Evolutionary conservation across 2,113 vertebrate genomes (phyloP), one percentile per base, ranked within the genome.

Genomic region (Megaleporinus macrocephalus): DNA sequence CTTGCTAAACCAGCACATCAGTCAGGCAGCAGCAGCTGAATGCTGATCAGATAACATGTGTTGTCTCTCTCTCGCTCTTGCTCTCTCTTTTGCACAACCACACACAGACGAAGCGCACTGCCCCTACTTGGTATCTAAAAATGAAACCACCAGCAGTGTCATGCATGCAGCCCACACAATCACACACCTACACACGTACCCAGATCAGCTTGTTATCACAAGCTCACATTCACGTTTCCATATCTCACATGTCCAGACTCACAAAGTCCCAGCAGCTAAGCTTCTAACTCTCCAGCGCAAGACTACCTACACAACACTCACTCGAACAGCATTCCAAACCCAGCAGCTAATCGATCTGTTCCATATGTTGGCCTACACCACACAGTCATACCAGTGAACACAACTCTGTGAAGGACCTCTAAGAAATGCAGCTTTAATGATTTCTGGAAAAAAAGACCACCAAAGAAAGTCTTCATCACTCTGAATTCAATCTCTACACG

Each of bases 11-110:
- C 49, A 68, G 53, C 80, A 41, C 36, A 73, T 83, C 77, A 83
- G 78, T 83, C 77, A 86, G 20, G 83, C 80, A 78, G 83, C 77
- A 61, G 30, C 83, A 87, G 78, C 69, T 84, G 78, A 81, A 79
- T 47, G 69, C 80, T 72, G 72, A 83, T 65, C 70, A 20, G 29
- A 86, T 86, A 86, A 49, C 9, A 12, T 65, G 53, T 62, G 63
- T 73, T 65, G 74, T 62, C 33, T 61, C 78, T 20, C 5, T 49
- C 53, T 57, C 53, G 1, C 10, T 5, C 33, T 36, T 6, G 3
- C 33, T 36, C 33, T 16, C 55, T 57, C 55, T 9, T 27, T 11
- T 4, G 9, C 7, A 57, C 63, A 69, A 18, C 22, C 33, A 41
- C 33, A 36, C 29, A 33, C 33, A n/a, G 7, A 36, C 65, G 11